Evolutionary conservation across 2,113 vertebrate genomes (phyloP).

Genomic region (Bambusicola thoracicus): DNA sequence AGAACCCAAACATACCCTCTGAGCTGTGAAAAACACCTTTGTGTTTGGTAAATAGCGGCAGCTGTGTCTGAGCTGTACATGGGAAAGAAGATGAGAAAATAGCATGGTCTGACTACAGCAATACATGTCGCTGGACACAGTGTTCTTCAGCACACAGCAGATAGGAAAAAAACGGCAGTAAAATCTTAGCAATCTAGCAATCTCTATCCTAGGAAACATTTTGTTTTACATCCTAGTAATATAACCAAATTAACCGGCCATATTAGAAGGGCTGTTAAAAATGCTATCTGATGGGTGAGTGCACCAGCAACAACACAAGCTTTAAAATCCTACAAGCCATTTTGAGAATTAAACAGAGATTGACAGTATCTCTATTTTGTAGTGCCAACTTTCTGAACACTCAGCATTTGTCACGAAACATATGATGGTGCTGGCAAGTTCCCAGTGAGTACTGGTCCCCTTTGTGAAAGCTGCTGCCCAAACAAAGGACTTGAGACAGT

Average conservation of each 20-base stretch:
- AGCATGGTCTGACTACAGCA: neutral
- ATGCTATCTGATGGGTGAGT: neutral
- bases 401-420: constrained; percentile 57
- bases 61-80: neutral
- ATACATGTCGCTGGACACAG: neutral
- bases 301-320: constrained; percentile 14
- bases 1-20: neutral
- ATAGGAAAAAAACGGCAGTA: neutral
- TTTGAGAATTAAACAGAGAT: constrained; percentile 40
- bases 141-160: neutral
- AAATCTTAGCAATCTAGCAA: neutral
- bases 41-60: neutral
- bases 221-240: neutral
- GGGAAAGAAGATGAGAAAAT: neutral
- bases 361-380: constrained; percentile 50
- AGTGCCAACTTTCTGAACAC: constrained; percentile 56
- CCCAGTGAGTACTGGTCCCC: neutral
- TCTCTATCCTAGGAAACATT: neutral
- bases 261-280: neutral
- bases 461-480: constrained; percentile 14
- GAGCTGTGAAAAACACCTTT: constrained; percentile 1
- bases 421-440: constrained; percentile 42
- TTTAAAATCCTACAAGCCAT: constrained; percentile 20
- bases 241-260: neutral
- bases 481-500: constrained; percentile 21